Base-by-base conservation (phyloP, 1,140 invertebrate genomes). In the Sitobion miscanthi region DNA sequence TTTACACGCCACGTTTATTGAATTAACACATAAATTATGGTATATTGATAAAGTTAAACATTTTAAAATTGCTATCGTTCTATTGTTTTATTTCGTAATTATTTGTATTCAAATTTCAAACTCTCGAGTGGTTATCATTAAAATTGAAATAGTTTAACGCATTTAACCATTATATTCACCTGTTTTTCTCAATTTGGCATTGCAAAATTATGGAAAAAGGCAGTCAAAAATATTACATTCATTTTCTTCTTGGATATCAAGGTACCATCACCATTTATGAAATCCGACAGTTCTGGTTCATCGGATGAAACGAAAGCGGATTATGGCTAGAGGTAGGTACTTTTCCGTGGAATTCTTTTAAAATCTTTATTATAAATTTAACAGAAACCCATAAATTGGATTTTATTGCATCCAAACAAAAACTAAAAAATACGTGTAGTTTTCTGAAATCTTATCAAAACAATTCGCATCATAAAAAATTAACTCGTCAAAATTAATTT, bases 321-420 rank as follows among this genome's bases (percentile, higher is more conserved):
- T 88, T 88, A 52, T 7, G 35, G 5, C 14, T 88, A 3, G 30
- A 35, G n/a, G 30, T 7, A 35, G n/a, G 30, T 7, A 52, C 5
- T 35, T 49, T 49, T 49, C 4, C 1, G 0, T 6, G 0, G 17
- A 88, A 47, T 88, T 88, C 45, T 88, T 52, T 49, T 88, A 20
- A 49, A 20, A 88, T 49, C 14, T 6, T 88, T 88, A 88, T 88
- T 47, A 88, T 88, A 88, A 30, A 49, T 52, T 88, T 49, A 49
- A n/a, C 14, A 52, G 17, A 49, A 52, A 88, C 30, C 30, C 30
- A 35, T 88, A 49, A 49, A 47, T 30, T 35, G n/a, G 14, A 35
- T 88, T 85, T 42, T 85, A 49, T 47, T 47, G 25, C 11, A 49
- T 88, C 14, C 62, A n/a, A 52, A 35, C n/a, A 35, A 47, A 25